Evolutionary conservation across 2,113 vertebrate genomes (phyloP).

Genomic region (Leptosomus discolor): DNA sequence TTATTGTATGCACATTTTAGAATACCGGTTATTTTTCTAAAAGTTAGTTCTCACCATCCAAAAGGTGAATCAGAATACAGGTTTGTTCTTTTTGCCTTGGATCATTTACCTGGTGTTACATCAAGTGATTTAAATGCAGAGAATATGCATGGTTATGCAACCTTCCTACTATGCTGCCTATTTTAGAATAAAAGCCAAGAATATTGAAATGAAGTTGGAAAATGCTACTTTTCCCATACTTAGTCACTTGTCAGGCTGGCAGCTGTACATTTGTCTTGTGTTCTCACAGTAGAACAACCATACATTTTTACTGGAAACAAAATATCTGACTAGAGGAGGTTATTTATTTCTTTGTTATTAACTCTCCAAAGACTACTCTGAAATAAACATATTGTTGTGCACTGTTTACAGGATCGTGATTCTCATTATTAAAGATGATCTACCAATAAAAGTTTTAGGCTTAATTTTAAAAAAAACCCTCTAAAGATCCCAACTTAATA

Average conservation of each 20-base stretch:
- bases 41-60: neutral
- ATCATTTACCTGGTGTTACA: neutral
- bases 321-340: neutral
- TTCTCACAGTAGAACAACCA: neutral
- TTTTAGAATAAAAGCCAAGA: neutral
- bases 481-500: neutral
- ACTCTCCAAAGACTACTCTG: neutral
- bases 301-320: neutral
- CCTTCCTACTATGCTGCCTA: neutral
- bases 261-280: neutral
- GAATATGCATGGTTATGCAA: neutral
- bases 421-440: neutral
- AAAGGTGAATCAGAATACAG: neutral
- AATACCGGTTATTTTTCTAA: neutral
- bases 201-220: neutral
- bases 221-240: neutral
- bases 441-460: neutral
- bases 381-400: neutral
- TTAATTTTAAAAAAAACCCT: neutral
- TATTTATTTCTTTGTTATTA: neutral
- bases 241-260: neutral
- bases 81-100: neutral
- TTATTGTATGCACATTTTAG: neutral
- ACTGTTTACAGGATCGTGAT: neutral
- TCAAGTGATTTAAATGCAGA: neutral